A percentile compares a stretch with the other conserved stretches of the same genome.
Conservation (phyloP, 2,797 vertebrate species). For the Gymnothorax javanicus region DNA sequence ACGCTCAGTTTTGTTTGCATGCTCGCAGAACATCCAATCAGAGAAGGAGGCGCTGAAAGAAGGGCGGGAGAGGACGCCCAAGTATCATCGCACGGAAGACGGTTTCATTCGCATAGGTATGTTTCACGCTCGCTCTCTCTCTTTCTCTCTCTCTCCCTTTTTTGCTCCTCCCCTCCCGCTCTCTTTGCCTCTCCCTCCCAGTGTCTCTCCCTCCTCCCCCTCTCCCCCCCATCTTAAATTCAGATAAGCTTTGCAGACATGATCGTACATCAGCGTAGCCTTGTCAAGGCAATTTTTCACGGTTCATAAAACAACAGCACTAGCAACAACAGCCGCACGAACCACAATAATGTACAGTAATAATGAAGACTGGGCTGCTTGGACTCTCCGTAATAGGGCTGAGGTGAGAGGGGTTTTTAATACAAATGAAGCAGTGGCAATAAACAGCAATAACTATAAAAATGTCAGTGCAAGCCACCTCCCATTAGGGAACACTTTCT, state of each 20-base stretch:
- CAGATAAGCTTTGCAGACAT: not conserved
- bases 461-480: no score
- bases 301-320: not conserved
- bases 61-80: slow-evolving; percentile 77
- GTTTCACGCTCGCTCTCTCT: slow-evolving; percentile 28
- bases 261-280: no score
- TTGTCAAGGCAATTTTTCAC: no score
- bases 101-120: slow-evolving; percentile 94
- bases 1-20: slow-evolving; percentile 12
- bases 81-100: slow-evolving; percentile 86
- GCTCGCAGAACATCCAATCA: slow-evolving; percentile 86
- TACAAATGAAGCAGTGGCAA: no score
- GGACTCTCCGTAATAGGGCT: no score
- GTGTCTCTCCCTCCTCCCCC: not conserved
- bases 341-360: no score
- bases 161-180: not conserved
- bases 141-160: slow-evolving; percentile 2
- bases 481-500: no score
- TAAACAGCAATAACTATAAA: no score
- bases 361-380: no score
- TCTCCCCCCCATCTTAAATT: not conserved
- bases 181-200: not conserved
- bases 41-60: slow-evolving; percentile 93
- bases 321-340: no score
- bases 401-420: no score